phyloP scores from a whole-genome alignment of 2,113 vertebrate genomes.

The Ranitomeya imitator region DNA sequence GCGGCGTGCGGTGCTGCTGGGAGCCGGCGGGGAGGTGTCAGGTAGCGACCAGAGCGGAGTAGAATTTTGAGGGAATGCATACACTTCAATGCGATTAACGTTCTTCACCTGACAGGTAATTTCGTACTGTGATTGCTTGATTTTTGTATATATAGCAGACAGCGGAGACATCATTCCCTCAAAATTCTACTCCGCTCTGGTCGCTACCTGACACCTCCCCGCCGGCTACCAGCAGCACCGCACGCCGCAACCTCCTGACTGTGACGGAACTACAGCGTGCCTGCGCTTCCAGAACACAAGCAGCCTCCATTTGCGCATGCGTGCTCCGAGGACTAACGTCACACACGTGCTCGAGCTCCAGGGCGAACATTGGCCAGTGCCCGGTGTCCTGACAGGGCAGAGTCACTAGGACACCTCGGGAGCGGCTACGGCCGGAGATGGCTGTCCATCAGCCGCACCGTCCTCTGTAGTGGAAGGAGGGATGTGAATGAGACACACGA shows the following conservation, averaged over 20 bases:
- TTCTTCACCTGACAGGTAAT: too few relatives aligned
- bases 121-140: too few relatives aligned
- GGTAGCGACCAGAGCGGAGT: too few relatives aligned
- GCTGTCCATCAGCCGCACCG: neutral
- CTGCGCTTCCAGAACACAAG: neutral
- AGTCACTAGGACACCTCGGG: neutral
- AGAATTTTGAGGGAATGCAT: too few relatives aligned
- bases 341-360: conserved; percentile 12
- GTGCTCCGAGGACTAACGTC: neutral
- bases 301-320: neutral
- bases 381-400: conserved; percentile 38
- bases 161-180: too few relatives aligned
- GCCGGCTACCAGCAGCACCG: neutral
- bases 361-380: conserved; percentile 7
- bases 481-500: conserved; percentile 16
- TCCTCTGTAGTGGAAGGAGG: neutral
- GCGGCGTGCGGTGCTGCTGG: neutral
- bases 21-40: neutral
- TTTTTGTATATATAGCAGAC: too few relatives aligned
- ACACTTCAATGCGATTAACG: too few relatives aligned
- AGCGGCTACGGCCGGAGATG: neutral
- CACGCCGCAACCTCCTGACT: neutral
- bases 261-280: conserved; percentile 8
- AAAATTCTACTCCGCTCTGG: too few relatives aligned
- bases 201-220: too few relatives aligned